These are phyloP conservation scores for Lordiphosa stackelbergi DNA, from an alignment of 1,140 invertebrate species.

Conservation along the genomic window DNA sequence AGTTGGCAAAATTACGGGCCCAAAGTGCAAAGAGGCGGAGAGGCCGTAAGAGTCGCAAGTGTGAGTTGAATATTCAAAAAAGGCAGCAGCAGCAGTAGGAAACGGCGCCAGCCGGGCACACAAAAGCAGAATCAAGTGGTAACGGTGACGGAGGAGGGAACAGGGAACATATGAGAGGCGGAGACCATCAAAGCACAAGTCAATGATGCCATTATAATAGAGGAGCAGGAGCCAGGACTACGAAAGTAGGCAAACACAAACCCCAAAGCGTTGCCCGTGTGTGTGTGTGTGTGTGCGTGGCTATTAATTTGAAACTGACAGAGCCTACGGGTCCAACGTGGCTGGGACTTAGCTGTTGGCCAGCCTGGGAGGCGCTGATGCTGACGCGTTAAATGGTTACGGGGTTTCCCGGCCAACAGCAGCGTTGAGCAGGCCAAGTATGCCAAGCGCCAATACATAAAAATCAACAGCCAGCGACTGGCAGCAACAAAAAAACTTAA, in stretches of 20 bases:
- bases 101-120: slow-evolving; percentile 34
- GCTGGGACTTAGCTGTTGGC: slow-evolving; percentile 49
- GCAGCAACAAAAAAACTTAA: slow-evolving; percentile 20
- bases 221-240: slow-evolving; percentile 21
- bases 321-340: slow-evolving; percentile 57
- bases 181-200: slow-evolving; percentile 59
- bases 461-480: slow-evolving; percentile 56
- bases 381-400: slow-evolving; percentile 72
- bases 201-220: slow-evolving; percentile 69
- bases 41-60: slow-evolving; percentile 11
- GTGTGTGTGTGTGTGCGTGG: slow-evolving; percentile 34
- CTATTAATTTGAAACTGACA: slow-evolving; percentile 74
- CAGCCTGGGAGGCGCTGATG: slow-evolving; percentile 61
- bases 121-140: slow-evolving; percentile 30
- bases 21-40: slow-evolving; percentile 26
- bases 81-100: slow-evolving; percentile 23
- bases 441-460: slow-evolving; percentile 65
- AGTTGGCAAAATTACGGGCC: slow-evolving; percentile 29
- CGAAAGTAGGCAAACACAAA: slow-evolving; percentile 41
- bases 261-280: slow-evolving; percentile 28
- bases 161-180: slow-evolving; percentile 14
- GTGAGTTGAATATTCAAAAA: slow-evolving; percentile 46
- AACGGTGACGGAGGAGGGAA: slow-evolving; percentile 13
- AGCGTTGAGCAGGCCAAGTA: slow-evolving; percentile 45
- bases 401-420: slow-evolving; percentile 61